Evolutionary conservation across 2,113 vertebrate species (phyloP).

Genomic region (Thryonomys swinderianus): DNA sequence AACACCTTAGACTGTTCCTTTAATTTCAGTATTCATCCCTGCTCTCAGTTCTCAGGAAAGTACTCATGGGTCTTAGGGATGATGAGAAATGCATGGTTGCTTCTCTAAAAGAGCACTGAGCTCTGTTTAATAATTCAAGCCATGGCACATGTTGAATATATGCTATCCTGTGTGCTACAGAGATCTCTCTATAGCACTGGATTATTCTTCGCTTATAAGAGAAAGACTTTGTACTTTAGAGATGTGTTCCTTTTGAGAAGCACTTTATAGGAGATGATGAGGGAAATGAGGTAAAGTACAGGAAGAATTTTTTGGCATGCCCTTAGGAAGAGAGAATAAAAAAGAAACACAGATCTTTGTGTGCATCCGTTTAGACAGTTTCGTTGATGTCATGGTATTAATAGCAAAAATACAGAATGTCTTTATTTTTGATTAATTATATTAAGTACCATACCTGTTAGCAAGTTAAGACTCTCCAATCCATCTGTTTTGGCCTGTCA

Average conservation of each 20-base stretch:
- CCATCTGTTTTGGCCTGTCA: neutral
- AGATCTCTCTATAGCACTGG: neutral
- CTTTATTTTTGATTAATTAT: neutral
- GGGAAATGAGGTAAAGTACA: neutral
- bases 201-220: neutral
- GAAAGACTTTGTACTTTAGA: neutral
- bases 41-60: neutral
- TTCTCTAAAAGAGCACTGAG: neutral
- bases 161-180: neutral
- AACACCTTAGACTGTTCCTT: neutral
- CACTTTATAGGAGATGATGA: neutral
- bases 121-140: constrained; percentile 27
- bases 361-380: neutral
- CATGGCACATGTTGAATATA: neutral
- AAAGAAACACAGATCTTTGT: neutral
- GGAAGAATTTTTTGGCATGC: neutral
- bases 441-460: neutral
- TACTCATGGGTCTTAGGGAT: neutral
- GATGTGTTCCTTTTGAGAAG: neutral
- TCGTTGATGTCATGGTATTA: neutral
- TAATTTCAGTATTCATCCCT: neutral
- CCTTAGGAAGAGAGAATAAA: neutral
- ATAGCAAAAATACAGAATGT: neutral
- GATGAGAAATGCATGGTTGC: neutral
- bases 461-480: neutral